phyloP scores from a whole-genome alignment of 2,888 invertebrate species.

The Microplitis manilae region DNA sequence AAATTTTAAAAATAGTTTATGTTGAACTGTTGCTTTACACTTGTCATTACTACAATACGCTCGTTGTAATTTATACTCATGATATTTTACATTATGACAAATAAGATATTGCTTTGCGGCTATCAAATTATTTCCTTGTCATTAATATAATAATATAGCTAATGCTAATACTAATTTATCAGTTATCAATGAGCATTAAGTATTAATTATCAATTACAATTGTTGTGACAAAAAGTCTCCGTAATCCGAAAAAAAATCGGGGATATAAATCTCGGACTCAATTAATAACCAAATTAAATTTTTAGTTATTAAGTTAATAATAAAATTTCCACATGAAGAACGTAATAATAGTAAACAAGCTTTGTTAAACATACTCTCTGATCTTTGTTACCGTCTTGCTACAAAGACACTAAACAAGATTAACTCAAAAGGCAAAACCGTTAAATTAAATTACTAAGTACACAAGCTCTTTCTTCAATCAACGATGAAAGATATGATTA shows the following conservation, averaged over 20 bases:
- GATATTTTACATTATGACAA: not conserved
- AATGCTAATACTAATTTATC: not conserved
- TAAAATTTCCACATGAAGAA: not conserved
- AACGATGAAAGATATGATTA: not conserved
- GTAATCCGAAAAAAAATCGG: no score
- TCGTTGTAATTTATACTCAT: not conserved
- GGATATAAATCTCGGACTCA: no score
- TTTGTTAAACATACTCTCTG: not conserved
- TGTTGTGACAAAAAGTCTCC: no score
- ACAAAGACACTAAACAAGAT: not conserved
- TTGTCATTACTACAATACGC: constrained; percentile 5
- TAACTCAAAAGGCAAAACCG: not conserved
- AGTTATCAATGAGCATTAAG: not conserved
- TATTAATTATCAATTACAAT: not conserved
- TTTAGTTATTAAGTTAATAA: not conserved
- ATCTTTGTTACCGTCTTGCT: not conserved
- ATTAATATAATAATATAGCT: not conserved
- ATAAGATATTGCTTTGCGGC: not conserved
- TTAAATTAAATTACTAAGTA: not conserved
- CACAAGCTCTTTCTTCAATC: not conserved
- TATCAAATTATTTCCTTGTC: not conserved
- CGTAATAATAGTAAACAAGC: not conserved
- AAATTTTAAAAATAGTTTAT: not conserved
- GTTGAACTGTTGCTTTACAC: constrained; percentile 2
- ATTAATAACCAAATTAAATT: no score